Base-by-base conservation (phyloP, 2,797 vertebrate species). In the Dermochelys coriacea region DNA sequence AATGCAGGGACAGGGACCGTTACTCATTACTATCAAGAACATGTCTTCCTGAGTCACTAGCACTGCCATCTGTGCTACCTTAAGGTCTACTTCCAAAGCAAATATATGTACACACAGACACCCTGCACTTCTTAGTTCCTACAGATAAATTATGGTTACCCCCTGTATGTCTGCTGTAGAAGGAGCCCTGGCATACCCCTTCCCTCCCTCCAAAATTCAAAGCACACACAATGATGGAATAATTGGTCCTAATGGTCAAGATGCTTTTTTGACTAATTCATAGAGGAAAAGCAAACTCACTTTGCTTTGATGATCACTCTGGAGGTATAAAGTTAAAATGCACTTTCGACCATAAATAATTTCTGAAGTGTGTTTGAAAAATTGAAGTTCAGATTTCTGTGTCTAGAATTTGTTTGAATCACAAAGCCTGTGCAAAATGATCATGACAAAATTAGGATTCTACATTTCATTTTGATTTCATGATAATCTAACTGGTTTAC, bases 111-210 rank as follows among this genome's bases (percentile, higher is more conserved):
- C 34, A 68, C 18, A 16, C 61, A 18, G 5, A 78, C 41, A 64
- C 51, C 1, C 0, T 7, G 45, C 3, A 45, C 84, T 74, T 59
- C 9, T 3, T 2, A 12, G 0, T 68, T 91, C 87, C 77, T 47
- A 16, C 2, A 41, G 41, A 61, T 1, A 78, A 84, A 87, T 55
- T 6, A 31, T 37, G 80, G 1, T 3, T 68, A 64, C 1, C 3
- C 25, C 8, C 0, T 45, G 3, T 14, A 88, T 12, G 52, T n/a
- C 27, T 57, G 25, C 27, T 9, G 51, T 1, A 59, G 80, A n/a
- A n/a, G 29, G 3, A 27, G 0, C 0, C 59, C 4, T 23, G 85
- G 5, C 18, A 16, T 11, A 37, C 18, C 0, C 10, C 51, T 84
- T 84, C 77, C 80, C 12, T 89, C 9, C 80, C 2, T 55, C 16